phyloP scores from a whole-genome alignment of 2,888 invertebrate species.

The Pheosia tremula region DNA sequence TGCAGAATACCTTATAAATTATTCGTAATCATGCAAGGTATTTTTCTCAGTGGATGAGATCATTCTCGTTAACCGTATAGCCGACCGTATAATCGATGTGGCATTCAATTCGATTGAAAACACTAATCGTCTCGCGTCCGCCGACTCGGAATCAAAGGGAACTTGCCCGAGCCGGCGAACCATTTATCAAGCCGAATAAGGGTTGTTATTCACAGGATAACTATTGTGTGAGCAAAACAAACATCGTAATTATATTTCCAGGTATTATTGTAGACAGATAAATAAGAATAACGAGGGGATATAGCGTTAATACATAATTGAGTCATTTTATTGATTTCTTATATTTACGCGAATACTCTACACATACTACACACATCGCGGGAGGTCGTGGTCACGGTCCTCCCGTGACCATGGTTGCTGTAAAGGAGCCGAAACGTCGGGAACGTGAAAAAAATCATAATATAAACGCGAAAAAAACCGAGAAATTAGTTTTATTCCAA shows the following conservation, averaged over 20 bases:
- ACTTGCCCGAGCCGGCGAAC: background rate
- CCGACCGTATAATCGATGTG: slow-evolving; percentile 7
- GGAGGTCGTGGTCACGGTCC: too few species aligned
- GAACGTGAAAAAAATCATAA: too few species aligned
- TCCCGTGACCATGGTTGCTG: too few species aligned
- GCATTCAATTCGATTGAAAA: slow-evolving; percentile 10
- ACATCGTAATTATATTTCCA: slow-evolving; percentile 7
- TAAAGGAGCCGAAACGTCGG: too few species aligned
- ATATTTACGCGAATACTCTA: too few species aligned
- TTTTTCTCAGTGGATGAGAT: background rate
- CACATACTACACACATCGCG: too few species aligned
- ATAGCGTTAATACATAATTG: background rate
- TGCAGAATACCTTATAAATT: too few species aligned
- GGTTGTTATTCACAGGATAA: slow-evolving; percentile 2
- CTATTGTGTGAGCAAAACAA: slow-evolving; percentile 5
- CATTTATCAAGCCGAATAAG: slow-evolving; percentile 1
- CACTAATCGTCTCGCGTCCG: slow-evolving; percentile 6
- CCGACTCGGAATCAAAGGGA: background rate
- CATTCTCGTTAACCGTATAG: background rate
- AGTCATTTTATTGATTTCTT: background rate
- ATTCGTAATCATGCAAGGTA: background rate
- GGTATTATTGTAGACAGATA: slow-evolving; percentile 1
- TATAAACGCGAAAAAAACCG: too few species aligned
- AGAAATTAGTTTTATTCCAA: background rate
- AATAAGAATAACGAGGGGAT: slow-evolving; percentile 1